These are phyloP conservation scores for Pyxicephalus adspersus DNA, from an alignment of 2,113 vertebrate genomes.

Conservation along the genomic window DNA sequence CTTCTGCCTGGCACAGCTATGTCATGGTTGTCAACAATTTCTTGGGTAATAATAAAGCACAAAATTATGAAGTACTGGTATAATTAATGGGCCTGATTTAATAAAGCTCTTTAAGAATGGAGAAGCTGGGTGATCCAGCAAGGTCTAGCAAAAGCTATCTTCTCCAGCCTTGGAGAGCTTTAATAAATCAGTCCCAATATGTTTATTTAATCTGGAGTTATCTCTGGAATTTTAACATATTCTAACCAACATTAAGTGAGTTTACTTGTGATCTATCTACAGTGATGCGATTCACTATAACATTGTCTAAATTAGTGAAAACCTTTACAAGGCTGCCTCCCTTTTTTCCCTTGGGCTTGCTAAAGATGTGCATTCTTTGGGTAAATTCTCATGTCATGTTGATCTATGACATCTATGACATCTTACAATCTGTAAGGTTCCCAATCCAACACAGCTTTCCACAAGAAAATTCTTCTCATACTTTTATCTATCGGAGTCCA, in stretches of 20 bases:
- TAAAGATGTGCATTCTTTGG: conserved; percentile 51
- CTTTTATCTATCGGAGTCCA: conserved; percentile 28
- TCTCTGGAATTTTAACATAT: background rate
- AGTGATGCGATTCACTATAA: background rate
- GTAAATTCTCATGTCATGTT: conserved; percentile 55
- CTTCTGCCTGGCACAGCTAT: too few species aligned
- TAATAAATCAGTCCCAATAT: too few species aligned
- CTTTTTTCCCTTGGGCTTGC: conserved; percentile 18
- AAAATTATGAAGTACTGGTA: too few species aligned
- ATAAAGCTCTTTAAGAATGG: too few species aligned
- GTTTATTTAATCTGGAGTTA: too few species aligned
- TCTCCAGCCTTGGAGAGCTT: too few species aligned
- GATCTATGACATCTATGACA: conserved; percentile 46
- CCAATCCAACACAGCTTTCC: conserved; percentile 44
- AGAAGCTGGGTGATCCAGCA: too few species aligned
- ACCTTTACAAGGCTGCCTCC: conserved; percentile 1
- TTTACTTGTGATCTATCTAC: background rate
- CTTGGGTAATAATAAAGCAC: too few species aligned
- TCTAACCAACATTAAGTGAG: background rate
- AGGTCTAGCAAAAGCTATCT: too few species aligned
- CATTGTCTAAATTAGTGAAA: background rate
- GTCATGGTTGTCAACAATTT: too few species aligned
- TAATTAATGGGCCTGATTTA: too few species aligned
- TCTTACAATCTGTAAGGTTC: conserved; percentile 38
- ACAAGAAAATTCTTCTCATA: conserved; percentile 55